Evolutionary conservation across 2,888 invertebrate species (phyloP), one percentile per base, ranked within the genome.

Genomic region (Volucella zonaria): DNA sequence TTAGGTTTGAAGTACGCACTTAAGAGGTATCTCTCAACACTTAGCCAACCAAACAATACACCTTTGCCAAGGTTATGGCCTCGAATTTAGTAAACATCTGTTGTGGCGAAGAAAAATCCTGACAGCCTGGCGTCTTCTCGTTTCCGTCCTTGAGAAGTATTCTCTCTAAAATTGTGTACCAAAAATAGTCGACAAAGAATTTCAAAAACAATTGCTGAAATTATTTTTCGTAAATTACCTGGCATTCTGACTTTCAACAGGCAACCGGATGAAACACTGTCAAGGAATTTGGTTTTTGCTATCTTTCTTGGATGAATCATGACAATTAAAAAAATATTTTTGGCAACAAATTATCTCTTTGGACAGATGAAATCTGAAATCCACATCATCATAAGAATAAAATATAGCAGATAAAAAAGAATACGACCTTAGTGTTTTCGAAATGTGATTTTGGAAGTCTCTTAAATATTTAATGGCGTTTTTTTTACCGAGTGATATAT

Each of bases 21-120:
- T 59, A 56, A 70, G n/a, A 52, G 31, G 31, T 23, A 40, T 64
- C 58, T 64, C 23, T 81, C 81, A 54, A 43, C 81, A 82, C 76
- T 66, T 71, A 70, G 49, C 15, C 10, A 38, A 52, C 62, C 12
- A 14, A 59, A 61, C n/a, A 52, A 12, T 23, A 73, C 74, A 74
- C 74, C 74, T 74, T 66, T n/a, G 49, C 12, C 56, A 42, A 74
- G 74, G 74, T 14, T 15, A 42, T 45, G 56, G 4, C 64, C 74
- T 23, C 56, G 74, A 74, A 64, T 64, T 40, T 64, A 54, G 42
- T 15, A 47, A 64, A 66, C 74, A 66, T 74, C 74, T 74, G 73
- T 8, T 64, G 31, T 12, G 4, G n/a, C 18, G 9, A 15, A 12
- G 12, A 31, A 12, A 52, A 18, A 61, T 52, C 52, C 52, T 52